Evolutionary conservation across 1,140 invertebrate species (phyloP), one percentile per base, ranked within the genome.

Genomic region (Caligus rogercresseyi): DNA sequence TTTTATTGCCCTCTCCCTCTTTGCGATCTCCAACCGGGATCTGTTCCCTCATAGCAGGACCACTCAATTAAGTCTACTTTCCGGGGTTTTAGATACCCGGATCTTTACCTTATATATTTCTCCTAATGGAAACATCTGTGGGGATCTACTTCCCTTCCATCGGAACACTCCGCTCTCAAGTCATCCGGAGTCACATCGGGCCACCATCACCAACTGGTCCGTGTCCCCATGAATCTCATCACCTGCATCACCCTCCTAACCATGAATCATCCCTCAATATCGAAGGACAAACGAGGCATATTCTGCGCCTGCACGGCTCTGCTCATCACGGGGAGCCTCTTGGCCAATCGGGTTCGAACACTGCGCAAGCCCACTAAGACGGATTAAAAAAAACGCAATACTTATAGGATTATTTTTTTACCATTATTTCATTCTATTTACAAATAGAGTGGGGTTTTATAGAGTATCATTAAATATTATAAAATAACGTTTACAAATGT

Each of bases 151-250:
- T 75, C 69, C 80, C 80, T 16, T 70, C 80, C 1, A 77, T 83
- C 67, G 75, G 77, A 11, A 81, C 76, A 61, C 73, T 84, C 65
- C 74, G 82, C 60, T 79, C 81, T 53, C 74, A 54, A 23, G 78
- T 80, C 58, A 75, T 84, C 81, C 81, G 7, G 82, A 84, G 71
- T 73, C 76, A 20, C 69, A 74, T n/a, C 70, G 80, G 54, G 78
- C 80, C 2, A 79, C 74, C 25, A 75, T 81, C 20, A 76, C 78
- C 68, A 81, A 81, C 67, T 79, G 79, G 74, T 80, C 67, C 69
- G 78, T 54, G 72, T 81, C 1, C 79, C 79, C 7, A 75, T 79
- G 68, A 81, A 81, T 69, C 64, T 79, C 14, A 72, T 81, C n/a
- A 80, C 78, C 1, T 78, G 79, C 66, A 67, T 74, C 16, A 74